phyloP scores from a whole-genome alignment of 2,797 vertebrate species.

The Balearica regulorum region DNA sequence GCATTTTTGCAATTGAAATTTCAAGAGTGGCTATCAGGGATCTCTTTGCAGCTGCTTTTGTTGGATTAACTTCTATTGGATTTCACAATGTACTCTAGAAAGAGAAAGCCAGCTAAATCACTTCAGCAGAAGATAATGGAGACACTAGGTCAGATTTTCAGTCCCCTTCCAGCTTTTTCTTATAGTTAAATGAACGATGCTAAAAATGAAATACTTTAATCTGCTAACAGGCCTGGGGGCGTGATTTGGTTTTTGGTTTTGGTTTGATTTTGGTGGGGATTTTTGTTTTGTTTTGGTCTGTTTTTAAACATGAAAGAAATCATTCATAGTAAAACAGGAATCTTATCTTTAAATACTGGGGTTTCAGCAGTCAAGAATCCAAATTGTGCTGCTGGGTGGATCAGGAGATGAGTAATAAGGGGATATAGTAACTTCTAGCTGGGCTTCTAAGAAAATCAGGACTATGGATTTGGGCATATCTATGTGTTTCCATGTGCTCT shows the following conservation, averaged over 20 bases:
- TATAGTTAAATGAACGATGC: background rate
- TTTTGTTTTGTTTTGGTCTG: too few relatives aligned
- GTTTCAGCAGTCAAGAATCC: background rate
- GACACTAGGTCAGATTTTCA: background rate
- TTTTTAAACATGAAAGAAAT: background rate
- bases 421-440: background rate
- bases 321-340: background rate
- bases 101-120: background rate
- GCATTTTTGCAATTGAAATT: background rate
- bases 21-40: background rate
- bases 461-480: background rate
- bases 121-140: background rate
- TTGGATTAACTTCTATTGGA: background rate
- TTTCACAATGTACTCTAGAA: background rate
- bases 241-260: fast-evolving
- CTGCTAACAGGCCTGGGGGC: background rate
- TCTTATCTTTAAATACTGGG: fast-evolving
- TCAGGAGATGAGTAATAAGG: background rate
- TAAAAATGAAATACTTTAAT: background rate
- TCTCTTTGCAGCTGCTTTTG: background rate
- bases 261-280: too few relatives aligned
- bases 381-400: background rate
- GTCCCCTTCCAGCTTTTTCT: background rate
- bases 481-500: background rate
- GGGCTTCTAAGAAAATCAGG: background rate